Percentiles rank a stretch among this genome's conserved stretches.
Evolutionary conservation across 2,888 invertebrate species (phyloP).

Genomic region (Lordiphosa fenestrarum): DNA sequence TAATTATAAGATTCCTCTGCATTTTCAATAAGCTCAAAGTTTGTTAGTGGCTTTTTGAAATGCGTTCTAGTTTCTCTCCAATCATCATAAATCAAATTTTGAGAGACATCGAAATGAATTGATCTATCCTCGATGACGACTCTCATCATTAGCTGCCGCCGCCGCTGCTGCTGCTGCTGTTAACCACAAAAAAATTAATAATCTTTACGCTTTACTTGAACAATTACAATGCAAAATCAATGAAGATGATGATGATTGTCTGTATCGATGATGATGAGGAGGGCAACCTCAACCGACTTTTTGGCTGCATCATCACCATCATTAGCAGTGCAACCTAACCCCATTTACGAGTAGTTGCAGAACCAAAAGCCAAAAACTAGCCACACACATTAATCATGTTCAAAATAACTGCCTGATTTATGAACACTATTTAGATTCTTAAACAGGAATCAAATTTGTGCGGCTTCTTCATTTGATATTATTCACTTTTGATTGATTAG

Average conservation of each 20-base stretch:
- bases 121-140: constrained; percentile 5
- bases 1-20: constrained; percentile 4
- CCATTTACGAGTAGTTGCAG: constrained; percentile 34
- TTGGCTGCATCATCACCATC: constrained; percentile 44
- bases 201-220: constrained; percentile 37
- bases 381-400: constrained; percentile 5
- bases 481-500: constrained; percentile 28
- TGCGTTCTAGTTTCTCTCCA: constrained; percentile 42
- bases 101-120: background rate
- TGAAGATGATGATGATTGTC: constrained; percentile 16
- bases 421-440: constrained; percentile 2
- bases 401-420: constrained; percentile 5
- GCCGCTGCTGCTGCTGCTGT: constrained; percentile 1
- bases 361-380: constrained; percentile 12
- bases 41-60: constrained; percentile 11
- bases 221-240: constrained; percentile 43
- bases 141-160: constrained; percentile 26
- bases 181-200: constrained; percentile 39
- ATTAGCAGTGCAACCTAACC: constrained; percentile 43
- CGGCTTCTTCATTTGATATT: constrained; percentile 12
- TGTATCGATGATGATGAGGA: constrained; percentile 29
- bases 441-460: constrained; percentile 32
- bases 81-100: constrained; percentile 34
- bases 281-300: constrained; percentile 58
- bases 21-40: background rate